phyloP scores from a whole-genome alignment of 2,888 invertebrate genomes.

The Microplitis deprimator region DNA sequence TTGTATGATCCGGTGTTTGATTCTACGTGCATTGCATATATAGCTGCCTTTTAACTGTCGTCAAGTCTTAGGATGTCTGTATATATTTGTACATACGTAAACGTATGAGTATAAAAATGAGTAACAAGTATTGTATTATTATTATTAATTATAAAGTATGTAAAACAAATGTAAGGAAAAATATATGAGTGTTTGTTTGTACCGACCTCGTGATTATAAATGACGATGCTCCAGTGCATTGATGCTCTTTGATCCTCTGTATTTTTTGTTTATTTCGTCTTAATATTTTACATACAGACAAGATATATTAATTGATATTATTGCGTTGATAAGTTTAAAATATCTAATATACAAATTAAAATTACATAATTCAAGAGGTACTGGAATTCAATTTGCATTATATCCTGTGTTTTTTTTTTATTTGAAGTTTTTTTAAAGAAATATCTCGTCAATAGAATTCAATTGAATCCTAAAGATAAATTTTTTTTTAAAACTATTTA shows the following conservation, averaged over 20 bases:
- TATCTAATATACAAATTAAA: neutral
- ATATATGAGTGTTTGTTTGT: constrained; percentile 16
- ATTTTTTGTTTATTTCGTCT: constrained; percentile 47
- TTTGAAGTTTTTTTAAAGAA: neutral
- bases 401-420: neutral
- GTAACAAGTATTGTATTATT: neutral
- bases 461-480: neutral
- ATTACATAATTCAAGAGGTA: neutral
- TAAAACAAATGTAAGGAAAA: neutral
- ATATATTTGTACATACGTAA: neutral
- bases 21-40: neutral
- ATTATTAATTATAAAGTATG: neutral
- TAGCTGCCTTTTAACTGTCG: neutral
- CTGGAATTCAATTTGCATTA: neutral
- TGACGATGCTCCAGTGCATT: constrained; percentile 60
- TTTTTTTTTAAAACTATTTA: neutral
- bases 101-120: neutral
- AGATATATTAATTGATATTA: neutral
- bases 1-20: neutral
- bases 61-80: neutral
- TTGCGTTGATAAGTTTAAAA: neutral
- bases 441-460: neutral
- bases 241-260: constrained; percentile 59
- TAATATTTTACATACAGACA: constrained; percentile 45
- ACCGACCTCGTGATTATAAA: constrained; percentile 61